Evolutionary conservation across 2,797 vertebrate genomes (phyloP).

Genomic region (Clarias pachynema): DNA sequence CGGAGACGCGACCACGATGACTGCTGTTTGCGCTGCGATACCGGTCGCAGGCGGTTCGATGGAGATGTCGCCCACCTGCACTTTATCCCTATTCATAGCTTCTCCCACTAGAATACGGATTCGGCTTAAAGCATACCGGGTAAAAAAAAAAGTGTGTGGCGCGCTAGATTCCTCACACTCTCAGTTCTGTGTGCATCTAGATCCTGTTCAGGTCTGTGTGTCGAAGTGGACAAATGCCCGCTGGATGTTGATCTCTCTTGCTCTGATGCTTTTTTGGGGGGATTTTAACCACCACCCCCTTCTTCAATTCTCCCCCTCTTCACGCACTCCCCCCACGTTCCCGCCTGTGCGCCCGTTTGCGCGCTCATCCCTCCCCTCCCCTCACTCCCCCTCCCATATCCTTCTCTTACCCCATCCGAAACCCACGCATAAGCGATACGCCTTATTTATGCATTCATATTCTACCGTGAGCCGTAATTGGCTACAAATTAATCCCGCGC

Average conservation of each 20-base stretch:
- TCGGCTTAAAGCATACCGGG: conserved; percentile 21
- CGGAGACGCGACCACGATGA: conserved; percentile 68
- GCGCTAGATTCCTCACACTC: conserved; percentile 4
- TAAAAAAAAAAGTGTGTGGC: background rate
- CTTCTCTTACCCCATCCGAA: conserved; percentile 43
- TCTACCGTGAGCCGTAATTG: conserved; percentile 81
- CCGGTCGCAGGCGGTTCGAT: conserved; percentile 68
- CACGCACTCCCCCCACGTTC: conserved; percentile 47
- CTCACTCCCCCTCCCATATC: conserved; percentile 16
- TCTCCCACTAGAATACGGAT: conserved; percentile 35
- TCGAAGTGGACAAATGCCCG: conserved; percentile 65
- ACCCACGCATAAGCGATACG: conserved; percentile 57
- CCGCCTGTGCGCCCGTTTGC: conserved; percentile 41
- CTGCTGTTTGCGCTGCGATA: conserved; percentile 65
- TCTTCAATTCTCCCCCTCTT: conserved; percentile 59
- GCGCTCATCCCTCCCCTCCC: conserved; percentile 14
- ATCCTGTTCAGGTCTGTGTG: conserved; percentile 58
- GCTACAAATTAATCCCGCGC: conserved; percentile 88
- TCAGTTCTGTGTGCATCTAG: background rate
- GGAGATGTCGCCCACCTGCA: conserved; percentile 76
- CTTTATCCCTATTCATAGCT: conserved; percentile 84
- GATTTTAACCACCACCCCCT: conserved; percentile 59
- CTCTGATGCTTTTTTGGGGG: conserved; percentile 60
- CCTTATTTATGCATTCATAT: conserved; percentile 83
- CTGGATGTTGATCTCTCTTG: conserved; percentile 59